These are phyloP conservation scores for Melospiza melodia DNA, from an alignment of 2,113 vertebrate genomes.

Conservation along the genomic window DNA sequence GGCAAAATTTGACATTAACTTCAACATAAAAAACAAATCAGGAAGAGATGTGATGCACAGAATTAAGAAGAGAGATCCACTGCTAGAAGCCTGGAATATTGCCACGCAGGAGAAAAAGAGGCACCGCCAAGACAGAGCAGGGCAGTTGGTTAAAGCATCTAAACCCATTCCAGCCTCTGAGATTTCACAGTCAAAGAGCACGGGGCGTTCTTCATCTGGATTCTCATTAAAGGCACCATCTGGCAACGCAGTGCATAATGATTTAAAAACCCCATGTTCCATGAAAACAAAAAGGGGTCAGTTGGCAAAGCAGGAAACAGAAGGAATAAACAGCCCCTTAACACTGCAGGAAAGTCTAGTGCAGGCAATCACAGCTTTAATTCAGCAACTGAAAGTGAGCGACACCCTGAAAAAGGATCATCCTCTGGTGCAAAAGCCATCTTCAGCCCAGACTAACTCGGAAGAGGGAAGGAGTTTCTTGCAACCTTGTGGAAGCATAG, in stretches of 20 bases:
- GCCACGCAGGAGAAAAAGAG: conserved; percentile 53
- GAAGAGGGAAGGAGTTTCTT: not conserved
- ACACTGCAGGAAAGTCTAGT: conserved; percentile 66
- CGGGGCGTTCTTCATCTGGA: not conserved
- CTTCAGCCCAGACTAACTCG: not conserved
- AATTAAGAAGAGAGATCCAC: conserved; percentile 74
- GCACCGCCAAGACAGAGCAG: conserved; percentile 39
- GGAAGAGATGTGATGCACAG: conserved; percentile 73
- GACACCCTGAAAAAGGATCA: not conserved
- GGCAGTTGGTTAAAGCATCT: not conserved
- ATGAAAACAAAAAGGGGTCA: not conserved
- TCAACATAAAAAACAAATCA: conserved; percentile 76
- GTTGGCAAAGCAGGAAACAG: not conserved
- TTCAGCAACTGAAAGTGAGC: conserved; percentile 54
- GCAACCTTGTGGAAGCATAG: not conserved
- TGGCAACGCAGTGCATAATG: not conserved
- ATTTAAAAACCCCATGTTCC: not conserved
- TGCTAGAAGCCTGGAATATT: conserved; percentile 74
- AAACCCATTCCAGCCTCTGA: not conserved
- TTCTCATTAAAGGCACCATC: not conserved
- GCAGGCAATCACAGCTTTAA: conserved; percentile 69
- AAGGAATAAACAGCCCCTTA: not conserved
- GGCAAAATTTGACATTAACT: conserved; percentile 77
- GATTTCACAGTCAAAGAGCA: conserved; percentile 38
- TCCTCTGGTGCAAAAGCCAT: not conserved